Evolutionary conservation across 2,888 invertebrate species (phyloP).

Genomic region (Syritta pipiens): DNA sequence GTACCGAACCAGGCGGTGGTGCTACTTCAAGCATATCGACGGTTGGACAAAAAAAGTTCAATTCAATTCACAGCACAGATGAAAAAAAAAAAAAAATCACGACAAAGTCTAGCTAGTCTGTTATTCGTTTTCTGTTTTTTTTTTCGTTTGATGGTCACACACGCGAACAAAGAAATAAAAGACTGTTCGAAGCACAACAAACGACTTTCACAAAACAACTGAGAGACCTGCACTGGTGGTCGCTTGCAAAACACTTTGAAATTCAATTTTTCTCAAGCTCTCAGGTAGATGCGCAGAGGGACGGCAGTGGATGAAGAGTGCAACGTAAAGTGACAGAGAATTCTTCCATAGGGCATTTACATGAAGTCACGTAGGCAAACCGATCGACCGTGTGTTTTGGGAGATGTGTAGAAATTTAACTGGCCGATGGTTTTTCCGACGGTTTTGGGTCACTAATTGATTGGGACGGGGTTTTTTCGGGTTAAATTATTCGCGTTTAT

Average conservation of each 20-base stretch:
- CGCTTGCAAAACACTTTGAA: constrained; percentile 35
- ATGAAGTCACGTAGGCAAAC: constrained; percentile 61
- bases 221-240: constrained; percentile 15
- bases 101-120: too few species aligned
- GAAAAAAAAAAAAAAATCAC: not conserved
- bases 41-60: too few species aligned
- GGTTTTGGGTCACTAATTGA: not conserved
- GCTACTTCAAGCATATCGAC: constrained; percentile 44
- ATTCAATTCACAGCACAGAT: too few species aligned
- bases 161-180: constrained; percentile 56
- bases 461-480: not conserved
- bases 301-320: constrained; percentile 11
- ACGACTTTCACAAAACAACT: constrained; percentile 60
- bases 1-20: constrained; percentile 15
- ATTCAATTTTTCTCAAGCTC: too few species aligned
- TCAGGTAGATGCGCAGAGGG: constrained; percentile 50
- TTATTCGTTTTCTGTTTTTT: not conserved
- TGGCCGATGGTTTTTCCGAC: not conserved
- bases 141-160: not conserved
- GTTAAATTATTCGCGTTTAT: too few species aligned
- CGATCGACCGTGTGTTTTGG: too few species aligned
- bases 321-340: constrained; percentile 42
- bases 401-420: too few species aligned
- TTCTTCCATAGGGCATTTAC: constrained; percentile 59
- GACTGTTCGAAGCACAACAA: constrained; percentile 22